Conservation (phyloP, 2,797 vertebrate species). For the Sebastolobus alascanus region DNA sequence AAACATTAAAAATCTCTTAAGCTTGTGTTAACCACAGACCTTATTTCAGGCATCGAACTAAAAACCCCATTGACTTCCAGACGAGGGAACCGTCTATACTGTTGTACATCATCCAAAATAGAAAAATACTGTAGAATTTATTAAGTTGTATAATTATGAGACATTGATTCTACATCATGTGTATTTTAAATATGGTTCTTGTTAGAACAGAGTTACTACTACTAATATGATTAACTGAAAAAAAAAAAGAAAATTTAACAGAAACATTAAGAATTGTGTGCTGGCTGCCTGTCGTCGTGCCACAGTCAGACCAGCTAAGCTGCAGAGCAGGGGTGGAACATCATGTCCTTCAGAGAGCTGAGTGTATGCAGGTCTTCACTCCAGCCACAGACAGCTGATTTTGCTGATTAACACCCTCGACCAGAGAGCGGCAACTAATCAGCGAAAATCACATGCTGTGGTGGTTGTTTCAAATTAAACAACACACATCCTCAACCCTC, state of each 20-base stretch:
- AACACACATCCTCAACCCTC: conserved; percentile 28
- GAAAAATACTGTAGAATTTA: not conserved
- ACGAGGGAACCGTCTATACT: too few relatives aligned
- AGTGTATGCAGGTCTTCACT: conserved; percentile 27
- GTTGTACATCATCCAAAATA: not conserved
- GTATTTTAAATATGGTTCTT: not conserved
- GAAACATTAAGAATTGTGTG: conserved; percentile 19
- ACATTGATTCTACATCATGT: not conserved
- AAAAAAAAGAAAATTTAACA: conserved; percentile 3
- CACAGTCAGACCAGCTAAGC: conserved; percentile 34
- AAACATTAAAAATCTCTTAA: too few relatives aligned
- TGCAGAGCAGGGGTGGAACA: conserved; percentile 17
- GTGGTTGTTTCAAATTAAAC: conserved; percentile 32
- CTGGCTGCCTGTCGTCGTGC: conserved; percentile 37
- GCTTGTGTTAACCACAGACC: too few relatives aligned
- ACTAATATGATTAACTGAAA: conserved; percentile 2
- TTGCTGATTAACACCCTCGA: conserved; percentile 45
- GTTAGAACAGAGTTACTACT: not conserved
- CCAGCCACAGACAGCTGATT: conserved; percentile 37
- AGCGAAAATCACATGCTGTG: conserved; percentile 52
- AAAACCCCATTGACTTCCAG: too few relatives aligned
- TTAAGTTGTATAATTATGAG: not conserved
- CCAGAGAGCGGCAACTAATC: conserved; percentile 37
- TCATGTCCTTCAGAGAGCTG: conserved; percentile 23
- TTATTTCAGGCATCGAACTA: too few relatives aligned